Conservation (phyloP, 2,888 invertebrate genomes). For the Rhyacophila evoluta region DNA sequence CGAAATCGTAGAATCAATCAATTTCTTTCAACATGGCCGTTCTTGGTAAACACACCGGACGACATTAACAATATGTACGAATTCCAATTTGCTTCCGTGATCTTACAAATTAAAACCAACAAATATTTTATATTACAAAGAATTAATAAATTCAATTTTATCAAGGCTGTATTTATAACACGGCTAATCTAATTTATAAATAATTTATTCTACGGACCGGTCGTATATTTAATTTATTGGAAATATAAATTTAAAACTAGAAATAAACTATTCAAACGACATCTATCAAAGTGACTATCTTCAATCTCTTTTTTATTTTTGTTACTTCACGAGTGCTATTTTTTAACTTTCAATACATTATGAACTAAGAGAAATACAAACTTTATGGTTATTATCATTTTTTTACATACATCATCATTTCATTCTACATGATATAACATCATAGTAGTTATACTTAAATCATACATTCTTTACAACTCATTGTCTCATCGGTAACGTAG, state of each 20-base stretch:
- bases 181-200: not conserved
- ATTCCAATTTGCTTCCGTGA: conserved; percentile 8
- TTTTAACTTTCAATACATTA: too few relatives aligned
- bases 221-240: not conserved
- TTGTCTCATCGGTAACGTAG: too few relatives aligned
- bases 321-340: too few relatives aligned
- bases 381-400: too few relatives aligned
- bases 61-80: not conserved
- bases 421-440: too few relatives aligned
- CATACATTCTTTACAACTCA: too few relatives aligned
- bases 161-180: not conserved
- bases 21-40: not conserved
- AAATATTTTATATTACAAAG: not conserved
- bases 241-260: not conserved
- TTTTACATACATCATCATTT: too few relatives aligned
- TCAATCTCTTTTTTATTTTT: too few relatives aligned
- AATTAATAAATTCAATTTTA: not conserved
- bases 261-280: too few relatives aligned
- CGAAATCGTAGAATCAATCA: not conserved
- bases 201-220: not conserved
- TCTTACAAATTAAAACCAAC: not conserved
- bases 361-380: too few relatives aligned
- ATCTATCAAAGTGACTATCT: too few relatives aligned
- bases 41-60: not conserved
- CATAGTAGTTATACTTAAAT: too few relatives aligned